phyloP scores from a whole-genome alignment of 2,113 vertebrate genomes.

The Trogon melanurus region DNA sequence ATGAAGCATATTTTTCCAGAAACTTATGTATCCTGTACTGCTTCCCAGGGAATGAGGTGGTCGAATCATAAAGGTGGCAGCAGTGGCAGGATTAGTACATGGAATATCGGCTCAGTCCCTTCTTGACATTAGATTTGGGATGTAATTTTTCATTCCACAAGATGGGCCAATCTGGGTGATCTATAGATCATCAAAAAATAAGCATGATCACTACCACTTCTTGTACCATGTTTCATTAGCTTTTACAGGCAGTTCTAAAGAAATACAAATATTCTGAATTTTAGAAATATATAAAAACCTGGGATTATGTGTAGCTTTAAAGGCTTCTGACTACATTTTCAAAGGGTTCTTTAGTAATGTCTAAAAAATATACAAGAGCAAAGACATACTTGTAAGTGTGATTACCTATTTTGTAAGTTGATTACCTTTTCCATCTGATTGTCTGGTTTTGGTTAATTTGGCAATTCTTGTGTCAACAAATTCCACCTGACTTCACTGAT shows the following conservation, averaged over 20 bases:
- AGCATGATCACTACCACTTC: background rate
- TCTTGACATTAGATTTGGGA: background rate
- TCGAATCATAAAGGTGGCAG: background rate
- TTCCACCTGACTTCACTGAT: constrained; percentile 9
- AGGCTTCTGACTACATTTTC: constrained; percentile 6
- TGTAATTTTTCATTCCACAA: background rate
- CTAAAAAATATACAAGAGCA: constrained; percentile 1
- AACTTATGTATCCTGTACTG: background rate
- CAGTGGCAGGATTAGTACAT: background rate
- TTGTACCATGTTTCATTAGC: background rate
- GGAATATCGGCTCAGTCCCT: background rate
- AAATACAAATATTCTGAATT: constrained; percentile 12
- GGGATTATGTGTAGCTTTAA: background rate
- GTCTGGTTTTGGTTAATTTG: constrained; percentile 41
- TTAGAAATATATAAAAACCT: background rate
- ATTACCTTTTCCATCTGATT: constrained; percentile 39
- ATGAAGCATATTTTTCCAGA: background rate
- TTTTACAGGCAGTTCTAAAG: background rate
- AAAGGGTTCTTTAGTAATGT: background rate
- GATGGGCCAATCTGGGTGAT: background rate
- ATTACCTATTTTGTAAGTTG: constrained; percentile 39
- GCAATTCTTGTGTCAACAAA: background rate
- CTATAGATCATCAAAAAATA: background rate
- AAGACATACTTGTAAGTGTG: background rate
- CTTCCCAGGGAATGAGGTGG: background rate